Base-by-base conservation (phyloP, 2,113 vertebrate genomes). In the Brachirus orientalis region DNA sequence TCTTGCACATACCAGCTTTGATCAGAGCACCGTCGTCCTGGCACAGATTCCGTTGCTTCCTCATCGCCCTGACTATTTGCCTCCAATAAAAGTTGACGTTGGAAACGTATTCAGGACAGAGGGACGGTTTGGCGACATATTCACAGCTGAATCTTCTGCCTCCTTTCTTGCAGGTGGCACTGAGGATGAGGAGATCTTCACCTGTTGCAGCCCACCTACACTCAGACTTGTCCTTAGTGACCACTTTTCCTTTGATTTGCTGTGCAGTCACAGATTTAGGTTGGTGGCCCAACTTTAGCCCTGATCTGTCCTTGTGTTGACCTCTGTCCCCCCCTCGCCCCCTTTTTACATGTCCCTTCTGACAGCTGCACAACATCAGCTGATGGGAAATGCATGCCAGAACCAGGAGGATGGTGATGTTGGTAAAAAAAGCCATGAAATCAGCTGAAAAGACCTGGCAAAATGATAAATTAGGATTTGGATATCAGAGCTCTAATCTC, bases 61-160 rank as follows among this genome's bases (percentile, higher is more conserved):
- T 94, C 28, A 99, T 84, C 0, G 87, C 85, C 11, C 93, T 84
- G 10, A 71, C 71, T 0, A 98, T 88, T 68, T 98, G 96, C 64
- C 93, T 98, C 97, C 97, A 98, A 77, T 94, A 98, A 6, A 41
- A 40, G 18, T 83, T 90, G 6, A 79, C 40, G 1, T 93, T 85
- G 46, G 86, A 73, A 2, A 43, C 36, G 18, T 92, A 94, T 37
- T 91, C 82, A 0, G 90, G 74, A 69, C 97, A 99, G 0, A 80
- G 44, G 0, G 89, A 60, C 2, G 96, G 95, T 1, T 88, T 89
- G 43, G 95, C 95, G 0, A 77, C 80, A 55, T 95, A 99, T 40
- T 93, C 84, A 0, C 97, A 99, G 64, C 90, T 87, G 67, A 95
- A 92, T 20, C 53, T 54, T 0, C 44, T 66, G 16, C 57, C 79